Percentiles rank a stretch among this genome's conserved stretches.
phyloP scores from a whole-genome alignment of 2,888 invertebrate genomes.

The Pseudococcus viburni region DNA sequence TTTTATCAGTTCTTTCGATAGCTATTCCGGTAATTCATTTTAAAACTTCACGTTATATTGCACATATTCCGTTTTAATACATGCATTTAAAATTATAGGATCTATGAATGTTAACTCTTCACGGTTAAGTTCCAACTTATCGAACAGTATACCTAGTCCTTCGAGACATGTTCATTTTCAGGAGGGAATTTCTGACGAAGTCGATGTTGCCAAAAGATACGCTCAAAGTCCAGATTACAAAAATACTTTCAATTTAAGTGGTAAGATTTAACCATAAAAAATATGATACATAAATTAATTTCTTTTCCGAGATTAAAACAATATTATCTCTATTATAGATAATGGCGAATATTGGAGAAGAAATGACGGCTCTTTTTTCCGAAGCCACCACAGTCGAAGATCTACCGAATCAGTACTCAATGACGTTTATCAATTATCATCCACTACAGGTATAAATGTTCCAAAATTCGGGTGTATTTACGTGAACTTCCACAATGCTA shows the following conservation, averaged over 20 bases:
- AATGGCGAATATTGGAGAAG: slow-evolving; percentile 47
- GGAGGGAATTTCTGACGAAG: slow-evolving; percentile 23
- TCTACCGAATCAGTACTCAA: slow-evolving; percentile 39
- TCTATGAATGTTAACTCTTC: slow-evolving; percentile 14
- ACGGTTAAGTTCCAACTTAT: not conserved
- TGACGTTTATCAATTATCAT: slow-evolving; percentile 59
- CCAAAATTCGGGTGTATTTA: not conserved
- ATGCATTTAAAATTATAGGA: not conserved
- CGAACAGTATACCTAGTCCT: slow-evolving; percentile 37
- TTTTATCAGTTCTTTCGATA: slow-evolving; percentile 15
- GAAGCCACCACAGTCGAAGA: slow-evolving; percentile 23
- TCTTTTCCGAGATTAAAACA: not conserved
- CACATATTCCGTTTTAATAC: not conserved
- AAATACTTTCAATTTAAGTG: slow-evolving; percentile 29
- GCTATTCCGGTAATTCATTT: slow-evolving; percentile 29
- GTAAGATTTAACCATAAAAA: not conserved
- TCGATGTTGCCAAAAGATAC: slow-evolving; percentile 23
- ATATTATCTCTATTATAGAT: not conserved
- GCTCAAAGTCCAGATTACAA: not conserved
- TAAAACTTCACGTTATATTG: not conserved
- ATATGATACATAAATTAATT: not conserved
- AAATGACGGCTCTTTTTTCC: slow-evolving; percentile 52
- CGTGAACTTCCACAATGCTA: not conserved
- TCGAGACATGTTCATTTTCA: not conserved
- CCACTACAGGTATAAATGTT: slow-evolving; percentile 48